Evolutionary conservation across 2,113 vertebrate genomes (phyloP).

Genomic region (Pomatostomus ruficeps): DNA sequence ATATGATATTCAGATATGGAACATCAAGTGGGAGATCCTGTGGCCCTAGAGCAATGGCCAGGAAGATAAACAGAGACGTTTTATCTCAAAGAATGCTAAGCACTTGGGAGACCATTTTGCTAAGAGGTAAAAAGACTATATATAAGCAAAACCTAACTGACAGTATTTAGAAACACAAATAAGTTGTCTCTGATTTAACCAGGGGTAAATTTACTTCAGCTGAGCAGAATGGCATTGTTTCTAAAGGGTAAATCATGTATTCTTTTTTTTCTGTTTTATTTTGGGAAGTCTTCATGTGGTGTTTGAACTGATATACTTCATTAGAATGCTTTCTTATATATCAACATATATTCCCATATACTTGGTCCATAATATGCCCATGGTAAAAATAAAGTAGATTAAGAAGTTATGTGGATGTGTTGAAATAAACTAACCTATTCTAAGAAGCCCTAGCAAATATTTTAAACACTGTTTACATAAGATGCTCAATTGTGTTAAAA

Average conservation of each 20-base stretch:
- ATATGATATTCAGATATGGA: background rate
- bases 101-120: background rate
- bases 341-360: background rate
- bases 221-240: background rate
- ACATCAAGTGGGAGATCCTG: background rate
- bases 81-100: background rate
- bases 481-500: background rate
- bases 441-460: background rate
- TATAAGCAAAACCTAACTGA: background rate
- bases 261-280: background rate
- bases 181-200: background rate
- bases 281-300: background rate
- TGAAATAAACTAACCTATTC: background rate
- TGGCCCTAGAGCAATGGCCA: background rate
- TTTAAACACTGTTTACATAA: conserved; percentile 26
- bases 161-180: background rate
- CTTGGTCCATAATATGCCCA: background rate
- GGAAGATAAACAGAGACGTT: background rate
- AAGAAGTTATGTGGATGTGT: background rate
- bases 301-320: background rate
- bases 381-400: background rate
- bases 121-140: background rate
- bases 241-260: background rate
- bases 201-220: background rate
- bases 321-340: background rate